Evolutionary conservation across 2,888 invertebrate genomes (phyloP), one percentile per base, ranked within the genome.

Genomic region (Drosophila macrospina): DNA sequence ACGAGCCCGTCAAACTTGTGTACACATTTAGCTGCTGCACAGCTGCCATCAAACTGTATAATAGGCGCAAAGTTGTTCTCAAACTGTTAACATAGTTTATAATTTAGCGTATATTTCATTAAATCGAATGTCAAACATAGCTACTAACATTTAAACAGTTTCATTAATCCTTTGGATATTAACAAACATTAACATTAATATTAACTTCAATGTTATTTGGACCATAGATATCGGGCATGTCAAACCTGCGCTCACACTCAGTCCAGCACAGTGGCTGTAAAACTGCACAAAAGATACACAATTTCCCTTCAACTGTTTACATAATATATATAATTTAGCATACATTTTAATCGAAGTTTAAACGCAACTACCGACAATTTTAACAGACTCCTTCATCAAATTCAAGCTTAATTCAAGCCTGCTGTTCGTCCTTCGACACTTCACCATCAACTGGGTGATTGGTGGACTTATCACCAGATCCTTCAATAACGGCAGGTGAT

Each of bases 381-480:
- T 8, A 64, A 70, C 59, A 39, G 39, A 41, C 24, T 13, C 20
- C n/a, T 28, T 15, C 5, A 4, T 11, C 11, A 6, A 8, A 26
- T 10, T n/a, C 5, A 0, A 6, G 5, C 41, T 41, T 82, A 76
- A 13, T 73, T 63, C 16, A 30, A 37, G 15, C 20, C 20, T 20
- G 20, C 20, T 28, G 51, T 52, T 56, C 52, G 2, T 78, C 76
- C 48, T 85, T 86, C 44, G 59, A 2, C 6, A 34, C 4, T 10
- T 60, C 64, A 0, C 44, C 50, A 7, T 34, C 59, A 1, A 3
- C 20, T 3, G 60, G 4, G 39, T 32, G 76, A 10, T 20, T 45
- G 8, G 7, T 55, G 36, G 66, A 11, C 44, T 86, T 77, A 16
- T 88, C 88, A 0, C 88, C 88, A 0, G 72, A 68, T 4, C 78